Percentiles rank a stretch among this genome's conserved stretches.
Evolutionary conservation across 2,797 vertebrate species (phyloP).

Genomic region (Falco peregrinus): DNA sequence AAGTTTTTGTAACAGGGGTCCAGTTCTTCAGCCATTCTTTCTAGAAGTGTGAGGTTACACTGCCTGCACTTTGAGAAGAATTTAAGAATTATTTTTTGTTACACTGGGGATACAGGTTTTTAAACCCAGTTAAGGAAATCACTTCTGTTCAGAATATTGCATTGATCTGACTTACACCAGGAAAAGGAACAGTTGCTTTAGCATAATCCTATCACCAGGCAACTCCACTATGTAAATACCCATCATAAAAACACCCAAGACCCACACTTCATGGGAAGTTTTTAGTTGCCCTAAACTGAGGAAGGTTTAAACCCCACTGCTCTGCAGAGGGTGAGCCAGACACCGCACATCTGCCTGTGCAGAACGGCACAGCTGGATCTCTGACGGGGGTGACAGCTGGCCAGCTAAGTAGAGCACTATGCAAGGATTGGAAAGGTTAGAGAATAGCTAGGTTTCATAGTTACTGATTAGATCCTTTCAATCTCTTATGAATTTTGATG

Average conservation of each 20-base stretch:
- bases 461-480: not conserved
- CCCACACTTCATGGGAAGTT: not conserved
- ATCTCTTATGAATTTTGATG: not conserved
- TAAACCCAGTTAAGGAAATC: not conserved
- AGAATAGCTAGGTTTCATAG: not conserved
- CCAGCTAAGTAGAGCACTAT: not conserved
- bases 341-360: not conserved
- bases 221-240: not conserved
- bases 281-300: not conserved
- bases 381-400: not conserved
- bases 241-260: not conserved
- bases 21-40: not conserved
- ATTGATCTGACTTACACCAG: not conserved
- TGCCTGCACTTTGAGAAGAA: not conserved
- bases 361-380: not conserved
- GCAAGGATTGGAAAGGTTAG: not conserved
- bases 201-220: not conserved
- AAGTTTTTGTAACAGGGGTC: not conserved
- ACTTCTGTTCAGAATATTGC: not conserved
- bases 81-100: not conserved
- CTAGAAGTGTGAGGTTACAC: not conserved
- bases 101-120: not conserved
- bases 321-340: not conserved
- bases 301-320: not conserved
- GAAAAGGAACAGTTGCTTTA: not conserved